These are phyloP conservation scores for Centropyge bicolor DNA, from an alignment of 2,797 vertebrate species.

Conservation along the genomic window DNA sequence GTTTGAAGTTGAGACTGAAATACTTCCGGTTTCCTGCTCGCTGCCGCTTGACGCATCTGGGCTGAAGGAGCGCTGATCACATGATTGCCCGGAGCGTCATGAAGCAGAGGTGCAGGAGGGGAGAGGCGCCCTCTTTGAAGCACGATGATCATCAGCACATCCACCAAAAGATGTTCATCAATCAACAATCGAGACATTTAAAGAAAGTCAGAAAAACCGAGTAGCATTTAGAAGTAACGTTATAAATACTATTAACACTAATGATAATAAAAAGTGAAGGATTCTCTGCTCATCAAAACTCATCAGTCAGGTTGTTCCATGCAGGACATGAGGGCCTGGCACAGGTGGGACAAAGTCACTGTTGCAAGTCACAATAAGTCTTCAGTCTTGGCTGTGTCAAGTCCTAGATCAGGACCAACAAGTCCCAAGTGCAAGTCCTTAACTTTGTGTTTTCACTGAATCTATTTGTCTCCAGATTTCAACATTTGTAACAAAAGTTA, in stretches of 20 bases:
- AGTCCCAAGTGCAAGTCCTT: not conserved
- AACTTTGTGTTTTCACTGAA: not conserved
- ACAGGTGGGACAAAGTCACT: not conserved
- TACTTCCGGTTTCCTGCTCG: constrained; percentile 29
- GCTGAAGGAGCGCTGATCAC: constrained; percentile 86
- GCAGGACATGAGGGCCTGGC: constrained; percentile 1
- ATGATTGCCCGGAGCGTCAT: constrained; percentile 89
- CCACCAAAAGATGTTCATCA: constrained; percentile 36
- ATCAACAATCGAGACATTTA: constrained; percentile 8
- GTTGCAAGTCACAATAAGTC: not conserved
- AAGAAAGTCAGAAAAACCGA: not conserved
- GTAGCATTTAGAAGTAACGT: not conserved
- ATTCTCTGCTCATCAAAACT: not conserved
- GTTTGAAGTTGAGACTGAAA: constrained; percentile 33
- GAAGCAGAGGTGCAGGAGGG: constrained; percentile 80
- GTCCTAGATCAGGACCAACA: not conserved
- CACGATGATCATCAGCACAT: constrained; percentile 52
- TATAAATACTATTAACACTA: not conserved
- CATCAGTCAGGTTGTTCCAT: constrained; percentile 17
- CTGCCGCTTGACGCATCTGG: constrained; percentile 72
- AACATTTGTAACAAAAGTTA: not conserved
- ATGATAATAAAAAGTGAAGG: not conserved
- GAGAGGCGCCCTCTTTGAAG: constrained; percentile 90
- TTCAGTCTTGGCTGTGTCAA: not conserved
- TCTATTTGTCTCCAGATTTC: not conserved